Evolutionary conservation across 2,888 invertebrate species (phyloP).

Genomic region (Actias luna): DNA sequence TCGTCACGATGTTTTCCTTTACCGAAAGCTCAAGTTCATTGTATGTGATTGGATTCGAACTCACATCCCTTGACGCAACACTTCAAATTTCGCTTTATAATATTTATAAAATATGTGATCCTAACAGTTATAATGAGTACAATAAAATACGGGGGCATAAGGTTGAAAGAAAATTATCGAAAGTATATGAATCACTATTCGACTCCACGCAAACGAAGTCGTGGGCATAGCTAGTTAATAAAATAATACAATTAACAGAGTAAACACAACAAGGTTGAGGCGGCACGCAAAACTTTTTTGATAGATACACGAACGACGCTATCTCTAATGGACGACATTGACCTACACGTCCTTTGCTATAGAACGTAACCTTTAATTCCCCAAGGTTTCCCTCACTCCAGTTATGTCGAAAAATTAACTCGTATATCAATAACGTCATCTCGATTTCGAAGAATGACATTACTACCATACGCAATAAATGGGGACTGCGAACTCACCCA

Average conservation of each 20-base stretch:
- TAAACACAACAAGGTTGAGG: neutral
- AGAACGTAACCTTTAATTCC: neutral
- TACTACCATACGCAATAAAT: neutral
- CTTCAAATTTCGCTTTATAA: too few species aligned
- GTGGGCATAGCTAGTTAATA: neutral
- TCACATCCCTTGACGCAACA: too few species aligned
- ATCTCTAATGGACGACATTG: neutral
- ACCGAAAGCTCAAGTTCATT: too few species aligned
- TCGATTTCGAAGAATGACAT: constrained; percentile 1
- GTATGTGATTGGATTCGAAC: too few species aligned
- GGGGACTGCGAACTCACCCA: neutral
- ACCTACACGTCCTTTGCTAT: neutral
- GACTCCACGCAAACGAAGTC: neutral
- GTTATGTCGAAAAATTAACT: neutral
- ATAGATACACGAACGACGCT: neutral
- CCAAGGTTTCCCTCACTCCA: neutral
- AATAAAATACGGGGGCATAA: too few species aligned
- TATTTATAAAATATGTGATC: too few species aligned
- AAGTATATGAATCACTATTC: too few species aligned
- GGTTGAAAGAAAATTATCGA: too few species aligned
- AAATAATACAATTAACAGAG: neutral
- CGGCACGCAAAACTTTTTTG: neutral
- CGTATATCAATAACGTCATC: neutral
- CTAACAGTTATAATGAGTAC: too few species aligned
- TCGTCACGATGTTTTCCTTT: too few species aligned